phyloP scores from a whole-genome alignment of 2,113 vertebrate species.

The Pangasianodon gigas region DNA sequence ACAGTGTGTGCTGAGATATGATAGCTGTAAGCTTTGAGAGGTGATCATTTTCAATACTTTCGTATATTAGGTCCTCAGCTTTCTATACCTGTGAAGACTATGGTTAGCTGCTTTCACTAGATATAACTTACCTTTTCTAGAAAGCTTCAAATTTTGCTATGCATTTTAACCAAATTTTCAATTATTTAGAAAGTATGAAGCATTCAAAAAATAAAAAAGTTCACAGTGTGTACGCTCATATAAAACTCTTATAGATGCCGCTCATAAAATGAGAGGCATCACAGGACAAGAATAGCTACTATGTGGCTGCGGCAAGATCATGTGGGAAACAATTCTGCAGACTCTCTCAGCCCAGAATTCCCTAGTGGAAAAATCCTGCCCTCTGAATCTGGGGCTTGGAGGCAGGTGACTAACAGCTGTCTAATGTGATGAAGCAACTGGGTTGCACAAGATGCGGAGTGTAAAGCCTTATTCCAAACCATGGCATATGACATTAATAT shows the following conservation, averaged over 20 bases:
- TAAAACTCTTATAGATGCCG: neutral
- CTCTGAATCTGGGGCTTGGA: slow-evolving; percentile 48
- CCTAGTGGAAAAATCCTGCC: slow-evolving; percentile 54
- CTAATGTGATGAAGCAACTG: slow-evolving; percentile 49
- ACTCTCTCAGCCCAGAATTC: slow-evolving; percentile 54
- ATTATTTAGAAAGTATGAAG: slow-evolving; percentile 11
- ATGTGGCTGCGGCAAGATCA: slow-evolving; percentile 49
- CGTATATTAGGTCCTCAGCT: slow-evolving; percentile 12
- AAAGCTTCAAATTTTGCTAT: neutral
- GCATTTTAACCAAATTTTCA: neutral
- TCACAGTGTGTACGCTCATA: neutral
- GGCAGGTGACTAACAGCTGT: slow-evolving; percentile 56
- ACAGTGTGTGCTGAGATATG: slow-evolving; percentile 55
- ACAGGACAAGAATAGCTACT: slow-evolving; percentile 38
- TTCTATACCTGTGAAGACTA: neutral
- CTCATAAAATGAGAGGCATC: slow-evolving; percentile 15
- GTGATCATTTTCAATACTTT: slow-evolving; percentile 31
- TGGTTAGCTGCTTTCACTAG: slow-evolving; percentile 5
- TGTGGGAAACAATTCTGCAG: slow-evolving; percentile 62
- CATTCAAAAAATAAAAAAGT: neutral
- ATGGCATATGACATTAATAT: slow-evolving; percentile 42
- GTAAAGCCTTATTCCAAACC: slow-evolving; percentile 41
- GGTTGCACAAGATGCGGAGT: slow-evolving; percentile 50
- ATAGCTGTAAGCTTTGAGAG: slow-evolving; percentile 38
- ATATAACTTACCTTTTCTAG: neutral